Evolutionary conservation across 2,888 invertebrate genomes (phyloP).

Genomic region (Oscheius sp.): DNA sequence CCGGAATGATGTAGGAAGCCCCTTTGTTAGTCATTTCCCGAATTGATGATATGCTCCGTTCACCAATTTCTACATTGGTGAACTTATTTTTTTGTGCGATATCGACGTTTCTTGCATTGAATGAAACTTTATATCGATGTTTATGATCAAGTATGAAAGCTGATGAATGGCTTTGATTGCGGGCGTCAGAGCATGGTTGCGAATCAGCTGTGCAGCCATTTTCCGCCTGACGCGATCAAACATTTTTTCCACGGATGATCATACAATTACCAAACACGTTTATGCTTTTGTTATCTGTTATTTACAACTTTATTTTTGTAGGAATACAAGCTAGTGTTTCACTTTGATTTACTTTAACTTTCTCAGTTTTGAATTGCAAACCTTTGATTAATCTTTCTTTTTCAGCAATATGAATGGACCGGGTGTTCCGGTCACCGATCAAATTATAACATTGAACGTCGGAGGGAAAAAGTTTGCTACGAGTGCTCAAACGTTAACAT

Average conservation of each 20-base stretch:
- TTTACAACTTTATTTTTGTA: not conserved
- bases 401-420: constrained; percentile 16
- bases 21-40: not conserved
- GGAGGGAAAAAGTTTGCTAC: constrained; percentile 93
- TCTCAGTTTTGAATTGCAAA: too few relatives aligned
- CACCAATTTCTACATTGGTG: not conserved
- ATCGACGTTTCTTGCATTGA: too few relatives aligned
- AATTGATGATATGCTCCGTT: not conserved
- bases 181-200: too few relatives aligned
- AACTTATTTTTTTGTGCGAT: not conserved
- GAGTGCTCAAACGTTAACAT: constrained; percentile 92
- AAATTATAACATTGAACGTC: constrained; percentile 90
- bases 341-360: too few relatives aligned
- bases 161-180: too few relatives aligned
- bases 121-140: too few relatives aligned
- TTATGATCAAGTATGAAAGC: too few relatives aligned
- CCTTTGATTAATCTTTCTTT: not conserved
- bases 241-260: not conserved
- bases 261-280: not conserved
- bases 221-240: not conserved
- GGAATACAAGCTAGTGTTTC: too few relatives aligned
- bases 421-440: constrained; percentile 32
- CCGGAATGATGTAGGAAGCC: constrained; percentile 70
- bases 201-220: too few relatives aligned
- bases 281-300: not conserved